Evolutionary conservation across 1,140 invertebrate genomes (phyloP), one percentile per base, ranked within the genome.

Genomic region (Drosophila willistoni): DNA sequence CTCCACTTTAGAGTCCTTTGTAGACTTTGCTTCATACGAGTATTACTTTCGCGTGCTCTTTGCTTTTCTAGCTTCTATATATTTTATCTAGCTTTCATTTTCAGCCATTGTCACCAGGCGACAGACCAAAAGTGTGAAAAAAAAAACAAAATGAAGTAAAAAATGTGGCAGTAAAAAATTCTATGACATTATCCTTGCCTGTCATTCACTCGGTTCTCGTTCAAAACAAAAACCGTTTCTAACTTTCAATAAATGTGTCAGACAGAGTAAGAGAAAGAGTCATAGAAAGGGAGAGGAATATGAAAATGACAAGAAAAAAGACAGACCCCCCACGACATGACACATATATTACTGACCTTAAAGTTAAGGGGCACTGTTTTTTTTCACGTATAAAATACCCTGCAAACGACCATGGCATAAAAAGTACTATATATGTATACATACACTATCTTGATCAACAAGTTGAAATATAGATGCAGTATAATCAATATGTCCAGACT

Each of bases 11-110:
- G 14, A 34, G 19, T 19, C 6, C 17, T 14, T 63, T 77, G 71
- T 67, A 67, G 78, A 73, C 44, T 71, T 57, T 29, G 29, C 29
- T 29, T 29, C 29, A 29, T 29, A 6, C 29, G 29, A 63, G 54
- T 17, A 36, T 10, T 68, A 34, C 54, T 64, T 47, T 3, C 17
- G 22, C 25, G 29, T 12, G 33, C n/a, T 55, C 6, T n/a, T 14
- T 41, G 2, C 9, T 34, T 7, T 34, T 34, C 36, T 64, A 19
- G 39, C 57, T 77, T 65, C 73, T 64, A 47, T 41, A 54, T 44
- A 47, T 33, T 36, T 68, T 57, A 42, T 70, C 79, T 63, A 55
- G 84, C 83, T 87, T 87, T 87, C 84, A 25, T 73, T 87, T 87
- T 87, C 79, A 71, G 66, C 71, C 80, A 67, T 83, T 87, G 73